Evolutionary conservation across 2,113 vertebrate genomes (phyloP).

Genomic region (Lepus europaeus): DNA sequence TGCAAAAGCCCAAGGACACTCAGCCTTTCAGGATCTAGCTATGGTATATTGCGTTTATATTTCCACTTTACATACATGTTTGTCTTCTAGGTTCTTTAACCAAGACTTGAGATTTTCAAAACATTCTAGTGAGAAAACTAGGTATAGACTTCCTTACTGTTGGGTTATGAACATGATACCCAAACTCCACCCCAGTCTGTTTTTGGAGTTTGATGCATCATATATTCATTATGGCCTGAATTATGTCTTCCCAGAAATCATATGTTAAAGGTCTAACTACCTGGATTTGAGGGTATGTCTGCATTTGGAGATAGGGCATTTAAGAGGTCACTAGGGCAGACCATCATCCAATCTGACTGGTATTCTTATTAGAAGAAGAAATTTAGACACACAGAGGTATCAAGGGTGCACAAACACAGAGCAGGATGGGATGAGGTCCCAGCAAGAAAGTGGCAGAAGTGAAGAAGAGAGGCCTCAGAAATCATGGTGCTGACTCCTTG

Average conservation of each 20-base stretch:
- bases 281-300: neutral
- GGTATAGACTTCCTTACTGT: neutral
- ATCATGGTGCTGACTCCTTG: too few species aligned
- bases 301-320: neutral
- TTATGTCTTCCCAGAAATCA: neutral
- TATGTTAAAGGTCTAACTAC: neutral
- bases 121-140: neutral
- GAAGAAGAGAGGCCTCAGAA: neutral
- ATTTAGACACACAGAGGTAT: neutral
- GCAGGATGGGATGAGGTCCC: neutral
- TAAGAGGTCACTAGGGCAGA: neutral
- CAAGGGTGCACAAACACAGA: too few species aligned
- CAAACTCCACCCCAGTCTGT: neutral
- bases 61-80: neutral
- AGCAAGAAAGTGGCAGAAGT: neutral
- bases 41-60: neutral
- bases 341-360: neutral
- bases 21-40: neutral
- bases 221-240: neutral
- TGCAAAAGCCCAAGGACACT: neutral
- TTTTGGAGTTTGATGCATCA: neutral
- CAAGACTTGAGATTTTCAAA: constrained; percentile 23
- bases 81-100: neutral
- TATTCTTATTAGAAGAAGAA: neutral
- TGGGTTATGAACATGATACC: neutral